Evolutionary conservation across 1,140 invertebrate species (phyloP), one percentile per base, ranked within the genome.

Genomic region (Drosophila fuyamai): DNA sequence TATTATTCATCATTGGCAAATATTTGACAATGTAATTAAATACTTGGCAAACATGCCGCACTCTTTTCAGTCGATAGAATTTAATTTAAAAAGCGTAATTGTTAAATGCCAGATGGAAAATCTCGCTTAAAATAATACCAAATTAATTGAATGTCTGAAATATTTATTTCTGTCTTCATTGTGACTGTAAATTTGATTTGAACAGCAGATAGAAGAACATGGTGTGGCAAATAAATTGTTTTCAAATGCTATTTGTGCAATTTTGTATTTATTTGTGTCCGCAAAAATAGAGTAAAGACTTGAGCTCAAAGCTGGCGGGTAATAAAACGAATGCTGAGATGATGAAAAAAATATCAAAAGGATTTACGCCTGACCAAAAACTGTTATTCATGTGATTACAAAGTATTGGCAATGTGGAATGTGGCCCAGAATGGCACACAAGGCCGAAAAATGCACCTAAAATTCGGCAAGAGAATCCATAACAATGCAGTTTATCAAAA

Each of bases 401-500:
- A 68, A 46, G 43, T 48, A 57, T 35, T 40, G 63, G 16, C 65
- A 54, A 16, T 59, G 62, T 67, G 29, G 47, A 79, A 78, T 74
- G 54, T 81, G 62, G 71, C 53, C 58, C 46, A 78, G 61, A 81
- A 67, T 62, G 60, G 54, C 56, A 57, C 44, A 76, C 72, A 57
- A 70, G 67, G 67, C 10, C 63, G 43, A 54, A 46, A 63, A 81
- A 70, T 75, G 41, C 51, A 54, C 47, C 70, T 68, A 60, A 68
- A 76, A 63, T 58, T 27, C 61, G 56, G 53, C 27, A 60, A 56
- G 43, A 78, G 54, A 40, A 66, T 38, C 43, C 67, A 71, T 71
- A 71, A 71, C 67, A 71, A 71, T 71, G 65, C 67, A 71, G 67
- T 71, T 71, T 71, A 71, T 71, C 67, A 68, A 71, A 71, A 71